Conservation (phyloP, 1,140 invertebrate species). For the Rhagoletis pomonella region DNA sequence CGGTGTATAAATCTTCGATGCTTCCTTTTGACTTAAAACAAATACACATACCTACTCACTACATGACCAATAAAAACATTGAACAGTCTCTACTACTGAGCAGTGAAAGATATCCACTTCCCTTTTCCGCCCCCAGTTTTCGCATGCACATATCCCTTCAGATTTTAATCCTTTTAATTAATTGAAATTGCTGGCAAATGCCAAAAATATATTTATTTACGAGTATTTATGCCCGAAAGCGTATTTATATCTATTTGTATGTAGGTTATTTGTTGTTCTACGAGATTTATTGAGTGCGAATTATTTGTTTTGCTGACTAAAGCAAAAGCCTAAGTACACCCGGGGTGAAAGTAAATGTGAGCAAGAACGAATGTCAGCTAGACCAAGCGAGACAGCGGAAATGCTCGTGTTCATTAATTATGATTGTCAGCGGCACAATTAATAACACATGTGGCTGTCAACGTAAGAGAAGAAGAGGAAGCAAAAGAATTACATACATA, state of each 20-base stretch:
- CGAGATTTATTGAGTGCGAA: conserved; percentile 54
- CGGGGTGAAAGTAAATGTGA: neutral
- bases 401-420: conserved; percentile 53
- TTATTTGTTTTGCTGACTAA: conserved; percentile 47
- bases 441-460: conserved; percentile 28
- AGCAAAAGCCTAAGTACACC: neutral
- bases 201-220: conserved; percentile 53
- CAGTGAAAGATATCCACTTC: conserved; percentile 6
- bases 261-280: conserved; percentile 13
- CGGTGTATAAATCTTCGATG: conserved; percentile 16
- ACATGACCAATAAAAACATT: neutral
- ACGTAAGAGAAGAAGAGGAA: neutral
- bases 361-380: neutral
- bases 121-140: neutral
- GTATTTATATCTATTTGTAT: conserved; percentile 46
- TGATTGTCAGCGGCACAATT: conserved; percentile 51
- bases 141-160: neutral
- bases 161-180: conserved; percentile 55
- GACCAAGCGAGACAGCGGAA: conserved; percentile 34
- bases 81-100: neutral
- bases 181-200: conserved; percentile 54
- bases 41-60: neutral
- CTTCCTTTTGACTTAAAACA: neutral
- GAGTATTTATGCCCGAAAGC: conserved; percentile 46
- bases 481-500: neutral